Base-by-base conservation (phyloP, 2,113 vertebrate species). In the Xyrauchen texanus region DNA sequence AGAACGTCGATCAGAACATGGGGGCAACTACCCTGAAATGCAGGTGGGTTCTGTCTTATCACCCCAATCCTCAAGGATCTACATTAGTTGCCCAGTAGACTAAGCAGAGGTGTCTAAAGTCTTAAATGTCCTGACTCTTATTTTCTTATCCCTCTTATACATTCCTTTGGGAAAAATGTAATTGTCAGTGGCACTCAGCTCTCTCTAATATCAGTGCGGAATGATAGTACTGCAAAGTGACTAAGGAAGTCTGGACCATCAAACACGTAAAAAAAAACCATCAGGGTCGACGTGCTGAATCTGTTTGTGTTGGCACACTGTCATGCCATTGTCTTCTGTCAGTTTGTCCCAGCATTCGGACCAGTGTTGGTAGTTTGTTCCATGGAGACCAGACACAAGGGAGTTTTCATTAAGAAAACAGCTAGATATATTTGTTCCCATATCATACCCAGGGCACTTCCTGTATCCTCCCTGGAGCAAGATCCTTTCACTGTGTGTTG, bases 261-360 rank as follows among this genome's bases (percentile, higher is more conserved):
- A 44, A 57, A 71, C 12, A 6, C 60, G 21, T 34, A 1, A 34
- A 34, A 34, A 1, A 34, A 34, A 45, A n/a, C n/a, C 61, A 64
- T 53, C 46, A 44, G 68, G 68, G 21, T 3, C 21, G 21, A 42
- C 49, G 10, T 68, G 49, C 21, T 16, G 58, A 5, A 45, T 52
- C 7, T 58, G 62, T 76, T 68, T 64, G 71, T 45, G 65, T 71
- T 71, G 82, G 77, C 66, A 5, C 49, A n/a, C 49, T 13, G 71
- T 51, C 15, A 21, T 69, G 52, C 74, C 49, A 76, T 76, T 76
- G 74, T 76, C 47, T 53, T 45, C 62, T 55, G 34, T 53, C n/a
- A 6, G 71, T 62, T 73, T 16, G 49, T 13, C 49, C 62, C 58
- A 62, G 55, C 8, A 8, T 47, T 69, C 46, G 34, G 47, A 61